Conservation (phyloP, 2,113 vertebrate genomes). For the Zosterops japonicus region DNA sequence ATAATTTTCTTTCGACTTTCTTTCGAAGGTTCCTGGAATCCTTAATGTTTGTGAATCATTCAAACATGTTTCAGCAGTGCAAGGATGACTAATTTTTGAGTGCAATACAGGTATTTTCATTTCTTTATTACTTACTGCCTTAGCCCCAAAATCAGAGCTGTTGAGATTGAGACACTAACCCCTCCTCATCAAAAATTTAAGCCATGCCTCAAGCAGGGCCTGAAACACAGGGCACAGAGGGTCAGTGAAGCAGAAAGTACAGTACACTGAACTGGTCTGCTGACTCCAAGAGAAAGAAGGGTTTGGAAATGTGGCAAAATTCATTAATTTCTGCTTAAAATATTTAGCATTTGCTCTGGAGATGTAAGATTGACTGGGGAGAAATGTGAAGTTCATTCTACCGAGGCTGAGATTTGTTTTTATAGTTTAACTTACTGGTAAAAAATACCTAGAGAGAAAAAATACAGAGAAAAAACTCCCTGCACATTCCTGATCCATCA, state of each 20-base stretch:
- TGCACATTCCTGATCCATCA: not conserved
- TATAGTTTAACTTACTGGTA: not conserved
- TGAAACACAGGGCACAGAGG: not conserved
- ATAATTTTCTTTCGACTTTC: not conserved
- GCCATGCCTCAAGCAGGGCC: not conserved
- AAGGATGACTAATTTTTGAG: not conserved
- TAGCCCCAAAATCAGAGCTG: not conserved
- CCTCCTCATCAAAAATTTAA: slow-evolving; percentile 26
- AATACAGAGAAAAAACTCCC: not conserved
- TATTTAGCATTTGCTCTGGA: not conserved
- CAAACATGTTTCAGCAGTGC: not conserved
- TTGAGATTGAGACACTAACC: not conserved
- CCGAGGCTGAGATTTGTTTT: not conserved
- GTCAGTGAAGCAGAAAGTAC: slow-evolving; percentile 1
- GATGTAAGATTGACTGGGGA: not conserved
- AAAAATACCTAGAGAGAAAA: not conserved
- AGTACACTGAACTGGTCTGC: not conserved
- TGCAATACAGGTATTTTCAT: not conserved
- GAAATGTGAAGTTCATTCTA: not conserved
- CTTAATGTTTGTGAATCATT: not conserved
- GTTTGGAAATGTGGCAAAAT: slow-evolving; percentile 7
- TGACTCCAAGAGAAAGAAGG: not conserved
- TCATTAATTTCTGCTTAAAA: slow-evolving; percentile 36
- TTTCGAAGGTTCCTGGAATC: not conserved
- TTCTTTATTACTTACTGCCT: not conserved